Percentiles rank a stretch among this genome's conserved stretches.
phyloP scores from a whole-genome alignment of 2,113 vertebrate species.

The Cinclus cinclus region DNA sequence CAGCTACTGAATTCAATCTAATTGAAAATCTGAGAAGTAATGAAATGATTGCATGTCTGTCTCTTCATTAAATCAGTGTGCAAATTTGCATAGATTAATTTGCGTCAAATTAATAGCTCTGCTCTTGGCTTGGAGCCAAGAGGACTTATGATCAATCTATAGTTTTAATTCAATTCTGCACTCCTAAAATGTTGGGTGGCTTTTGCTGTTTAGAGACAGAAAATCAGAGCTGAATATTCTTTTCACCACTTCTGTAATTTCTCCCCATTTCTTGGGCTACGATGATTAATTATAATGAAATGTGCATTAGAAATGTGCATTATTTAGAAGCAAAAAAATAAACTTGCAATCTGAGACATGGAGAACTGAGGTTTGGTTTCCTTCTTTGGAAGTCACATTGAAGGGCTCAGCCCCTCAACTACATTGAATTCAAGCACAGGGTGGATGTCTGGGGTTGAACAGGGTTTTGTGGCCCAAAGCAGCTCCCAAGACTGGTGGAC shows the following conservation, averaged over 20 bases:
- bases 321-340: background rate
- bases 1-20: constrained; percentile 60
- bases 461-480: background rate
- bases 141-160: constrained; percentile 49
- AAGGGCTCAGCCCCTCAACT: background rate
- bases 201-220: background rate
- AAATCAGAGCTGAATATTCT: background rate
- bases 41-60: constrained; percentile 62
- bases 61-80: constrained; percentile 67
- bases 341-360: background rate
- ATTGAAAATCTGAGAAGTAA: constrained; percentile 68
- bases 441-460: background rate
- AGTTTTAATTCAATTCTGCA: constrained; percentile 36
- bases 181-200: background rate
- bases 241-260: constrained; percentile 5
- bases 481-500: background rate
- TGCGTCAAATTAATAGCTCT: constrained; percentile 52
- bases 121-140: constrained; percentile 43
- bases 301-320: background rate
- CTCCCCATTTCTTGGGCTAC: background rate
- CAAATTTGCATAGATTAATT: constrained; percentile 71
- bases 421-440: background rate
- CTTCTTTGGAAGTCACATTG: background rate
- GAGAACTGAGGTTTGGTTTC: background rate
- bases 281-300: constrained; percentile 28